These are phyloP conservation scores for Promerops cafer DNA, from an alignment of 2,113 vertebrate genomes.

Conservation along the genomic window DNA sequence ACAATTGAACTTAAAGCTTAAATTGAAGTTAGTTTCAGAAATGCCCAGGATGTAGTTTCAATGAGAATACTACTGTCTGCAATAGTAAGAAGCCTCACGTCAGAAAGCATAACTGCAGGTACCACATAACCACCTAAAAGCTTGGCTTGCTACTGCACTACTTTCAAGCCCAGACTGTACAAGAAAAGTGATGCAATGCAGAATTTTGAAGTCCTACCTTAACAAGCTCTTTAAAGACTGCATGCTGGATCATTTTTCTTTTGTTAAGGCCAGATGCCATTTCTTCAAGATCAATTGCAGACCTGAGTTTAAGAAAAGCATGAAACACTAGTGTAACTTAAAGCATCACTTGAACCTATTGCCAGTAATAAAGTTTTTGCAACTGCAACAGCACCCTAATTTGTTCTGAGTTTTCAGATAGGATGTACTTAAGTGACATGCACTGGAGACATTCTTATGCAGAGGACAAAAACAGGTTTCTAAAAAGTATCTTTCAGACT, in stretches of 20 bases:
- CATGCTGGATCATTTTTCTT: slow-evolving; percentile 98
- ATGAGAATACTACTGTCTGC: neutral
- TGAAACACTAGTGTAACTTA: neutral
- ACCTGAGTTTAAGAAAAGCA: slow-evolving; percentile 69
- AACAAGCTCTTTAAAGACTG: slow-evolving; percentile 98
- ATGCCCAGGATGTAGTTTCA: neutral
- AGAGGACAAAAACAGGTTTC: neutral
- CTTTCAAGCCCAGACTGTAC: neutral
- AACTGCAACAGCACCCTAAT: neutral
- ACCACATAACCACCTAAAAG: neutral
- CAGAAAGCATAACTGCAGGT: neutral
- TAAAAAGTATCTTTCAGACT: neutral
- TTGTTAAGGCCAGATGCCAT: slow-evolving; percentile 99
- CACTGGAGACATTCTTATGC: neutral
- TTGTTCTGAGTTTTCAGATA: neutral
- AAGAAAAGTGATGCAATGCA: neutral
- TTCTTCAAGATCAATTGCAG: slow-evolving; percentile 97
- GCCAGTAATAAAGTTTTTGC: neutral
- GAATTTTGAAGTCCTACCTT: slow-evolving; percentile 78
- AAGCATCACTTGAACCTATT: neutral
- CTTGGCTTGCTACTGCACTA: neutral
- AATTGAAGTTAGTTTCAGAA: neutral
- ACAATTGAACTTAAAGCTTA: neutral
- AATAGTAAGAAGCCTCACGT: neutral
- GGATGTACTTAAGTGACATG: neutral